These are phyloP conservation scores for Scomber colias DNA, from an alignment of 2,113 vertebrate species.

Conservation along the genomic window DNA sequence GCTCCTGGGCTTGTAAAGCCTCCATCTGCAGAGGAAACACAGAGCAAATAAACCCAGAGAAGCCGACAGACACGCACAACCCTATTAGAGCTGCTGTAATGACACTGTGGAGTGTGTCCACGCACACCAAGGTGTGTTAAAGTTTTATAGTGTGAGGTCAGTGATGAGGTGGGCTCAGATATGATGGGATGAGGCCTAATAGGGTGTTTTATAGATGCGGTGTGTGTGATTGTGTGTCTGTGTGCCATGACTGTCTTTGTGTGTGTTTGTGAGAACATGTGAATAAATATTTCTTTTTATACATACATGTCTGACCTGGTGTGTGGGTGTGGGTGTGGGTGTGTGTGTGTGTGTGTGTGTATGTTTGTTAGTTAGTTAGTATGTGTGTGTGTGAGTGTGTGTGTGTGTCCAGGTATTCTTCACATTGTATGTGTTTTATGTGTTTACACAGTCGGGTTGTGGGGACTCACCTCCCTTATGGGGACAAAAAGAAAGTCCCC, in stretches of 20 bases:
- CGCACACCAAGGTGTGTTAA: slow-evolving; percentile 75
- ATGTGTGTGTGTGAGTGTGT: slow-evolving; percentile 31
- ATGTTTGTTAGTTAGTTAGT: slow-evolving; percentile 1
- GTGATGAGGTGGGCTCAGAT: slow-evolving; percentile 79
- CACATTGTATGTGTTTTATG: slow-evolving; percentile 2
- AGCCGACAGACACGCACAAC: slow-evolving; percentile 62
- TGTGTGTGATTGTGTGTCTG: slow-evolving; percentile 55
- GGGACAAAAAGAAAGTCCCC: no score
- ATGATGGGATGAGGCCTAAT: slow-evolving; percentile 80
- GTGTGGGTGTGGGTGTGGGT: slow-evolving; percentile 13
- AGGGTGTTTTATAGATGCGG: slow-evolving; percentile 71
- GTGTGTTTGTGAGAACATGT: slow-evolving; percentile 34
- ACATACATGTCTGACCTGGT: slow-evolving; percentile 2
- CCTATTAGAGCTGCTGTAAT: slow-evolving; percentile 75
- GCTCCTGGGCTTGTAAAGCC: slow-evolving; percentile 78
- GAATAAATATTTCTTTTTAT: slow-evolving; percentile 42
- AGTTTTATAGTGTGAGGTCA: slow-evolving; percentile 77
- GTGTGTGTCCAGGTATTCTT: slow-evolving; percentile 16
- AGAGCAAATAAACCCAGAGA: slow-evolving; percentile 78
- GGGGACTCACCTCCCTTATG: no score
- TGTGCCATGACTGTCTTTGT: slow-evolving; percentile 32
- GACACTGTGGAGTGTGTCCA: slow-evolving; percentile 71
- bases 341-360: slow-evolving; percentile 20
- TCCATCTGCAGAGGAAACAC: slow-evolving; percentile 80
- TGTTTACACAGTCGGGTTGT: background rate